Evolutionary conservation across 2,797 vertebrate genomes (phyloP), one percentile per base, ranked within the genome.

Genomic region (Sciurus vulgaris): DNA sequence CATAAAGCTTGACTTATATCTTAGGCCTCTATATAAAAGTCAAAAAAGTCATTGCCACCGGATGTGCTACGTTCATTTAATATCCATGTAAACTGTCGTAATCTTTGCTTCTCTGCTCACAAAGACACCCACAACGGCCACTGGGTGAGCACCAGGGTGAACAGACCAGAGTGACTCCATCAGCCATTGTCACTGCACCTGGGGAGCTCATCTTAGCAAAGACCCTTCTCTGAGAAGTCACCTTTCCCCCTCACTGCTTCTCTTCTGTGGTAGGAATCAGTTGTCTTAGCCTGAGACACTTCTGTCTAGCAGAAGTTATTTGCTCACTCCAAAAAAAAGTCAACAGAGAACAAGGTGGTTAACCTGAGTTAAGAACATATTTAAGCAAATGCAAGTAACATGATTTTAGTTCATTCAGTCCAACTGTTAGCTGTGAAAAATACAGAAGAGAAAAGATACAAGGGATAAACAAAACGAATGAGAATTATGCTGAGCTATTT

Each of bases 341-440:
- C 51, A 59, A 8, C 41, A 69, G 18, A 69, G 15, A 56, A 78
- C 13, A 79, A 78, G 13, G 61, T n/a, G 49, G n/a, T 69, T 73
- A 59, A 61, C 7, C 22, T 47, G 51, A 38, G 74, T 89, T 77
- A 82, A 88, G 51, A 94, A 83, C 5, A 26, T 54, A 65, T 44
- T 74, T 54, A 56, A 87, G 49, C 17, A 92, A 78, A 76, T 44
- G 26, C 15, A 90, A 74, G 15, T 70, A 82, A 83, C 18, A 86
- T 1, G 5, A 17, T 41, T 89, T 89, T 91, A 14, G 91, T 74
- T n/a, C 89, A 63, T 70, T 73, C 26, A 49, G 30, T 28, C 54
- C 63, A 95, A 28, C 20, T 86, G 67, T 74, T 30, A 85, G 69
- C 44, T 82, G 61, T 69, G 56, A 94, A 95, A 93, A 84, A 26